Percentiles rank a stretch among this genome's conserved stretches.
Evolutionary conservation across 2,888 invertebrate species (phyloP).

Genomic region (Polymixis lichenea): DNA sequence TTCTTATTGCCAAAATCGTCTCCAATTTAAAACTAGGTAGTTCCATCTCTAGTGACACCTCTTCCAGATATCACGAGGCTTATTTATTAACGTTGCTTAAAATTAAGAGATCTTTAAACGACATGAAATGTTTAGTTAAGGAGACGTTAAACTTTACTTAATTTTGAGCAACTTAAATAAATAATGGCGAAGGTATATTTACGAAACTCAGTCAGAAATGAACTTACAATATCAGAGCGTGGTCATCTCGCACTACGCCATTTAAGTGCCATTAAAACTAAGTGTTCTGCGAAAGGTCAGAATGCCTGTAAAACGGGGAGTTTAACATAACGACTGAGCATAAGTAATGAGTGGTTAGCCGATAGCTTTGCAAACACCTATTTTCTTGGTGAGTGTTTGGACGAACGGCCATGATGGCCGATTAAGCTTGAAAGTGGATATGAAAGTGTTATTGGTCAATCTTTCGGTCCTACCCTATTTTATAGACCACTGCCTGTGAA

Average conservation of each 20-base stretch:
- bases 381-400: conserved; percentile 11
- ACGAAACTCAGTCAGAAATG: conserved; percentile 14
- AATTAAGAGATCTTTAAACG: too few species aligned
- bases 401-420: not conserved
- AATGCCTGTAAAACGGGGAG: conserved; percentile 16
- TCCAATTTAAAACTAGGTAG: too few species aligned
- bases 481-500: not conserved
- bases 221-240: conserved; percentile 18
- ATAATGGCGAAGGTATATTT: too few species aligned
- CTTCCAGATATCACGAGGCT: too few species aligned
- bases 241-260: conserved; percentile 35
- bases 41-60: too few species aligned
- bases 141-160: too few species aligned
- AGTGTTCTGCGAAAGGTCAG: conserved; percentile 43
- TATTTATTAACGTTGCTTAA: too few species aligned
- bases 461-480: not conserved
- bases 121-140: too few species aligned
- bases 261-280: conserved; percentile 45
- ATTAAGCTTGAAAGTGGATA: not conserved
- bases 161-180: too few species aligned
- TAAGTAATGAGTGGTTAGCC: conserved; percentile 44
- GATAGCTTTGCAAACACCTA: conserved; percentile 39
- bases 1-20: too few species aligned
- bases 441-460: not conserved
- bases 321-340: conserved; percentile 42